Evolutionary conservation across 1,140 invertebrate genomes (phyloP), one percentile per base, ranked within the genome.

Genomic region (Prorops nasuta): DNA sequence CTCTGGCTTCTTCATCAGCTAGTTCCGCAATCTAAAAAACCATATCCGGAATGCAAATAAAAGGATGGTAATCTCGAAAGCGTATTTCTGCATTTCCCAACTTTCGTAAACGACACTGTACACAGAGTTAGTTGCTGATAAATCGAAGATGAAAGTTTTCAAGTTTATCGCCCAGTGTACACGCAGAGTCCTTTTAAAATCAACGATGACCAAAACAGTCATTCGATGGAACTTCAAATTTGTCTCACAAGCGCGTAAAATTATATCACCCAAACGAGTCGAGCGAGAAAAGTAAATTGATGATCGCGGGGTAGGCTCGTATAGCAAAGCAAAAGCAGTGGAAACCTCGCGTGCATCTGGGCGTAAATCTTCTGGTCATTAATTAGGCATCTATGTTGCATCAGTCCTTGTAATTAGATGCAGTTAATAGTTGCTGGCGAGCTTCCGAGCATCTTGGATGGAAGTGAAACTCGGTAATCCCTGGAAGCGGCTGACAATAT

Each of bases 321-420:
- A 65, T 71, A 69, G 71, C 71, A 75, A 72, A 69, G 71, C 71
- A 75, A 72, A 69, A n/a, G 67, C 62, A 60, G 64, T 59, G 48
- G 55, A 65, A 58, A 50, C 49, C 63, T 76, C 67, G 67, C 58
- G 71, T 63, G 69, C 72, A 72, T 67, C 65, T 69, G 64, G 63
- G 65, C 72, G 67, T 74, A 73, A 74, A 75, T 77, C 68, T 72
- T 56, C 39, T 49, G 63, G 64, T 67, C 72, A 76, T 77, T 76
- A 76, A 76, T 77, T 77, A 76, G 61, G 59, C 67, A 75, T 76
- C 72, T 66, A 69, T 67, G 72, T 70, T 64, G 71, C 71, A 66
- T 69, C 64, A 61, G 63, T 58, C 64, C 69, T 72, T 76, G 73
- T 76, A 77, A 74, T 77, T 77, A 76, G 74, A 77, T 75, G 67